phyloP scores from a whole-genome alignment of 2,113 vertebrate species.

The Panthera uncia region DNA sequence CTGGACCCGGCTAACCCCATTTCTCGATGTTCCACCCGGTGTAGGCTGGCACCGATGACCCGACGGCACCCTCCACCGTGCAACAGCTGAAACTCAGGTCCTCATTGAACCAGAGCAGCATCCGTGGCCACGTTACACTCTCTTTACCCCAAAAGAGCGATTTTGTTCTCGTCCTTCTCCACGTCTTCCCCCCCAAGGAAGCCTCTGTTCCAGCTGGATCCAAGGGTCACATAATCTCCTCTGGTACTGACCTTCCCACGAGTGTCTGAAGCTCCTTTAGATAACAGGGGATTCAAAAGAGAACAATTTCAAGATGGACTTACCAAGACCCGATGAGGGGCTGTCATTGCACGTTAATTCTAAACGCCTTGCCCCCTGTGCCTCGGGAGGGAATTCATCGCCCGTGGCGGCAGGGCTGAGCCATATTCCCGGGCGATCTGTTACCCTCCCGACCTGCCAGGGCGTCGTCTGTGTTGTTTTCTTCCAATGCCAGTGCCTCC shows the following conservation, averaged over 20 bases:
- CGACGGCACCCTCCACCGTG: fast-evolving
- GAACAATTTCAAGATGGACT: background rate
- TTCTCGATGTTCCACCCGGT: background rate
- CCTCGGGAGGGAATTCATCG: background rate
- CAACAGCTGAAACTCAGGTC: background rate
- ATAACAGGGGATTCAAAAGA: slow-evolving; percentile 9
- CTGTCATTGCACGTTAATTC: background rate
- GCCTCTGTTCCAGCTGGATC: background rate
- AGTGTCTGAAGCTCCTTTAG: background rate
- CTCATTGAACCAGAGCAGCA: fast-evolving
- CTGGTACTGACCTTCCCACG: background rate
- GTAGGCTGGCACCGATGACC: background rate
- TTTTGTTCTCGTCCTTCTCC: too few relatives aligned
- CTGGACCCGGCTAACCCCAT: too few relatives aligned
- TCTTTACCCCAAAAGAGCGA: background rate
- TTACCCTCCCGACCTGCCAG: background rate
- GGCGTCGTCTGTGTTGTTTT: fast-evolving
- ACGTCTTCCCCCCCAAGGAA: background rate
- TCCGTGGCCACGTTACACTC: fast-evolving
- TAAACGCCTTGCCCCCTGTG: background rate
- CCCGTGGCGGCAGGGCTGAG: background rate
- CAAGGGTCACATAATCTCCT: background rate
- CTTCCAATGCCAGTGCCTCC: background rate
- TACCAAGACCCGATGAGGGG: background rate
- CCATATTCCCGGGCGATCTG: background rate